Percentiles rank a stretch among this genome's conserved stretches.
phyloP scores from a whole-genome alignment of 2,888 invertebrate genomes.

The Phortica okadai region DNA sequence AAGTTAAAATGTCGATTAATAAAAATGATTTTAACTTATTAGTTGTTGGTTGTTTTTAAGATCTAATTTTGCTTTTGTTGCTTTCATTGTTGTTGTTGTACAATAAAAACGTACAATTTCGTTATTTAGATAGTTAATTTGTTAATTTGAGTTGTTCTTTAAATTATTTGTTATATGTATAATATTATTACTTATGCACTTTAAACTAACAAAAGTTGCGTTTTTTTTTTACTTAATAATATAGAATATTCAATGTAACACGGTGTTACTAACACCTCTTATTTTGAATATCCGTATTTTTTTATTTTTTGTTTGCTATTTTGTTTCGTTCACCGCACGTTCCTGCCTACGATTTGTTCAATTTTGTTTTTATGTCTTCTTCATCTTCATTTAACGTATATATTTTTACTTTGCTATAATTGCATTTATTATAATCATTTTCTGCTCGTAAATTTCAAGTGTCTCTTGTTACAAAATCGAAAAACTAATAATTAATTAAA shows the following conservation, averaged over 20 bases:
- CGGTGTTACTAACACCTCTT: too few relatives aligned
- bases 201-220: neutral
- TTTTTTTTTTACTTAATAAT: conserved; percentile 1
- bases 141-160: neutral
- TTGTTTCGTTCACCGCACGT: conserved; percentile 74
- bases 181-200: neutral
- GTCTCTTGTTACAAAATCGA: conserved; percentile 17
- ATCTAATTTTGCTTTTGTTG: conserved; percentile 25
- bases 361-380: conserved; percentile 49
- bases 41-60: conserved; percentile 16
- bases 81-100: conserved; percentile 24
- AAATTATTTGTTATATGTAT: conserved; percentile 2
- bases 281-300: conserved; percentile 7
- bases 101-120: conserved; percentile 25
- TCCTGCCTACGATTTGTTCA: conserved; percentile 76
- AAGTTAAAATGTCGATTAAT: neutral
- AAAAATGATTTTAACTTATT: conserved; percentile 21
- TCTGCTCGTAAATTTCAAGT: conserved; percentile 9
- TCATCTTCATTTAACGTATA: conserved; percentile 54
- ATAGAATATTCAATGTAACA: neutral
- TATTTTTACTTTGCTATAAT: conserved; percentile 55
- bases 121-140: neutral
- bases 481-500: conserved; percentile 7
- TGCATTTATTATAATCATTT: conserved; percentile 31
- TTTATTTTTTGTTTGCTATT: conserved; percentile 24